A percentile compares a stretch with the other conserved stretches of the same genome.
Conservation (phyloP, 2,113 vertebrate genomes). For the Pangasianodon gigas region DNA sequence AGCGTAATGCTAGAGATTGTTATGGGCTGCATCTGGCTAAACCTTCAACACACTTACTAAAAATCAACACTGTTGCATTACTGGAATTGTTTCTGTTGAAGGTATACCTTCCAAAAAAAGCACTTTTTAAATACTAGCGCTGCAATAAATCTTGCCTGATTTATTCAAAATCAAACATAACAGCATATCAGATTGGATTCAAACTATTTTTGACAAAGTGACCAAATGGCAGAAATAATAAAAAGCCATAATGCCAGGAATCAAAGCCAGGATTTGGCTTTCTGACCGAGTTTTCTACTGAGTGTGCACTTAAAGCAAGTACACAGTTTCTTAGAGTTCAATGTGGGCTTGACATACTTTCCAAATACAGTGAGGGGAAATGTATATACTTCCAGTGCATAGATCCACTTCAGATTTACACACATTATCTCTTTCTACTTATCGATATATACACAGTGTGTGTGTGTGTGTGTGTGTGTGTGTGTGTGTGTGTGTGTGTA, state of each 20-base stretch:
- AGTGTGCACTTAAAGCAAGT: neutral
- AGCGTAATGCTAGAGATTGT: neutral
- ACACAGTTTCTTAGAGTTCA: neutral
- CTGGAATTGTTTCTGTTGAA: neutral
- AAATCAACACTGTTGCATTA: neutral
- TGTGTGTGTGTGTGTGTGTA: no score
- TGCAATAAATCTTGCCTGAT: neutral
- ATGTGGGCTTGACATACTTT: neutral
- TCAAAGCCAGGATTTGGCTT: neutral
- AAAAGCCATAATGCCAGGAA: neutral
- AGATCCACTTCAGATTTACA: neutral
- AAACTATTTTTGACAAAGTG: neutral
- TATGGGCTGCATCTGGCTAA: neutral
- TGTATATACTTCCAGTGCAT: neutral
- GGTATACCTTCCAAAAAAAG: neutral
- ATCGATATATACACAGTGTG: no score
- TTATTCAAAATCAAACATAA: constrained; percentile 8
- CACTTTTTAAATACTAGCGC: neutral
- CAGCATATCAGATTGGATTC: neutral
- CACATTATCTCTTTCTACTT: neutral
- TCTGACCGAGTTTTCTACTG: neutral
- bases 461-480: no score
- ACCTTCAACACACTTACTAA: neutral
- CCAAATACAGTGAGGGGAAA: neutral
- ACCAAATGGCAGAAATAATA: neutral